Evolutionary conservation across 2,797 vertebrate genomes (phyloP).

Genomic region (Cynopterus sphinx): DNA sequence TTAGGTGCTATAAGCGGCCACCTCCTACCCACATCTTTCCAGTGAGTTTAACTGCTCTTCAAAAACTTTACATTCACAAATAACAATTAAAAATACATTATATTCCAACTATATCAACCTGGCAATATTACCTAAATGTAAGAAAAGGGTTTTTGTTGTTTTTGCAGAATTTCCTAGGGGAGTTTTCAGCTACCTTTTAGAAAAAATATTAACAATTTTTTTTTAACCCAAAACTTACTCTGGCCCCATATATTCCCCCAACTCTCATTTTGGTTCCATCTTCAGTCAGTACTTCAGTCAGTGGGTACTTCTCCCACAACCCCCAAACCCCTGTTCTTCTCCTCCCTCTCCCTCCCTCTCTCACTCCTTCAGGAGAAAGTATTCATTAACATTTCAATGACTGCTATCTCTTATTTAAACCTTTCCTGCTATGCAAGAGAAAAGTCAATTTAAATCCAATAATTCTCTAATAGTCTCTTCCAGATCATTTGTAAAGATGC

Average conservation of each 20-base stretch:
- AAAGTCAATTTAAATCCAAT: not conserved
- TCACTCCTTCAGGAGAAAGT: not conserved
- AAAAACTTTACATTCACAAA: not conserved
- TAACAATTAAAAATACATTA: not conserved
- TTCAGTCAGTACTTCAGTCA: not conserved
- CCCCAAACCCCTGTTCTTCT: too few relatives aligned
- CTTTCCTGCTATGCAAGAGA: not conserved
- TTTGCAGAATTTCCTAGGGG: not conserved
- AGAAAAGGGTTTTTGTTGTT: not conserved
- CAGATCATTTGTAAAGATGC: not conserved
- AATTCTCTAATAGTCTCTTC: not conserved
- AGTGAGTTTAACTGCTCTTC: not conserved
- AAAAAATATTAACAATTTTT: not conserved
- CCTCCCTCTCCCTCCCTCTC: too few relatives aligned
- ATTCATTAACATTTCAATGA: slow-evolving; percentile 6
- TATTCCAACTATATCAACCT: not conserved
- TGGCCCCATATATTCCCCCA: not conserved
- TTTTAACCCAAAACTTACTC: not conserved
- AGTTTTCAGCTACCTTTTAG: not conserved
- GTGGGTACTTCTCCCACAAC: not conserved
- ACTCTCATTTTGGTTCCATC: not conserved
- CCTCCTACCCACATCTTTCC: not conserved
- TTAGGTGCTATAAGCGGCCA: not conserved
- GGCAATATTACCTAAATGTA: not conserved
- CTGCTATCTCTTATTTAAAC: slow-evolving; percentile 17